Evolutionary conservation across 1,140 invertebrate genomes (phyloP), one percentile per base, ranked within the genome.

Genomic region (Drosophila asahinai): DNA sequence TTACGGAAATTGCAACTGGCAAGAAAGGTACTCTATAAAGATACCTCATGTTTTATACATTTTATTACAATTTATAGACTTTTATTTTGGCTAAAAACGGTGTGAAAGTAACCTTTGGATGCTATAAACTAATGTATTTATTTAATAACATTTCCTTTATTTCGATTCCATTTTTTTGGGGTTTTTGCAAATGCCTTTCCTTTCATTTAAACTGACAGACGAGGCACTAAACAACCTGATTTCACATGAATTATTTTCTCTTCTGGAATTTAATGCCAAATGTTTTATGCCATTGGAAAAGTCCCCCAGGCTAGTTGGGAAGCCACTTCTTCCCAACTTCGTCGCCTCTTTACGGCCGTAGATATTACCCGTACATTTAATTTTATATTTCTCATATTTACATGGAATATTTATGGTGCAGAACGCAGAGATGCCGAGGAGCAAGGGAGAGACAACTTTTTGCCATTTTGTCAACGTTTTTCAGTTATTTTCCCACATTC

Each of bases 331-430:
- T 14, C 15, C 22, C 33, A 17, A 25, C 64, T 27, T 48, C 27
- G n/a, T 45, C 43, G 45, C 42, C 57, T 45, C 64, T 54, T 73
- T 40, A 25, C 19, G 15, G 55, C 49, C 63, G 15, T 72, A 58
- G 58, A 74, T 60, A 78, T 83, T 72, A 66, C 30, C 45, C 40
- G 30, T 22, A 17, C 42, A 77, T 83, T 83, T 84, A 77, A 83
- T 84, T 84, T 83, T 40, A 66, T 51, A 72, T 83, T 84, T 80
- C 66, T 38, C 63, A 68, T 68, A 83, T 78, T 83, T 78, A 60
- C 65, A 83, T 83, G 19, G 43, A 43, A 76, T 74, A 73, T 73
- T 83, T 82, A 82, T 83, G 67, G 57, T 17, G 79, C 61, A 36
- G 57, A 5, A 58, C 33, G 25, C 40, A 59, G 67, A 14, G 19